Conservation (phyloP, 2,797 vertebrate genomes). For the Pantherophis alleghaniensis region DNA sequence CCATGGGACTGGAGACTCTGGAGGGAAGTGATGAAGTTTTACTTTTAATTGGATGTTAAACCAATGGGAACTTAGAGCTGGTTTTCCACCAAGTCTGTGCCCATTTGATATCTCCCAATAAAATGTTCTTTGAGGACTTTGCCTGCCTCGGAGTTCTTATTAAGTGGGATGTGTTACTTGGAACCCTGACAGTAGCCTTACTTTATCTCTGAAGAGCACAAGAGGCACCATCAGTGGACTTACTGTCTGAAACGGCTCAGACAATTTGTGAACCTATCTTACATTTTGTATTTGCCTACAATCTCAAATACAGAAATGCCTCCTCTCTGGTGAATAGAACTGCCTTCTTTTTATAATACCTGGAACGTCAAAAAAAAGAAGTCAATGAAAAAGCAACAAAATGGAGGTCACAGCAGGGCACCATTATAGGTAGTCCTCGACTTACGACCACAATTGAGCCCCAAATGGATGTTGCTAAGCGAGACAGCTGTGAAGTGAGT, state of each 20-base stretch:
- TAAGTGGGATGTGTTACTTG: no score
- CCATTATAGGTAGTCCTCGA: not conserved
- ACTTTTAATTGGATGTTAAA: no score
- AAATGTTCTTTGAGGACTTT: no score
- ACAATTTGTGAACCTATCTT: not conserved
- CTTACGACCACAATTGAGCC: not conserved
- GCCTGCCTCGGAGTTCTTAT: no score
- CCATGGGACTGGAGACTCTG: no score
- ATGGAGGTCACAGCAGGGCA: not conserved
- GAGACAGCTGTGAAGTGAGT: not conserved
- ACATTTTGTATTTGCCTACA: not conserved
- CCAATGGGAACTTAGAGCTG: no score
- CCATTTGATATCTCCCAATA: no score
- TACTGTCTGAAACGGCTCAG: not conserved
- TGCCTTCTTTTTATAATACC: not conserved
- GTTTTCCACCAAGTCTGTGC: no score
- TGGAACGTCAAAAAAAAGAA: not conserved
- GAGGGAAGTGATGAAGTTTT: no score
- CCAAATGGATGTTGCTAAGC: not conserved
- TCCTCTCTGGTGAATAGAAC: not conserved
- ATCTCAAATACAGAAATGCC: not conserved
- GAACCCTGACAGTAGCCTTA: not conserved
- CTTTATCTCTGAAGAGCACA: not conserved
- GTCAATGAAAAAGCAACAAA: not conserved
- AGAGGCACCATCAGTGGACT: not conserved